Evolutionary conservation across 2,888 invertebrate genomes (phyloP), one percentile per base, ranked within the genome.

Genomic region (Sesamia inferens): DNA sequence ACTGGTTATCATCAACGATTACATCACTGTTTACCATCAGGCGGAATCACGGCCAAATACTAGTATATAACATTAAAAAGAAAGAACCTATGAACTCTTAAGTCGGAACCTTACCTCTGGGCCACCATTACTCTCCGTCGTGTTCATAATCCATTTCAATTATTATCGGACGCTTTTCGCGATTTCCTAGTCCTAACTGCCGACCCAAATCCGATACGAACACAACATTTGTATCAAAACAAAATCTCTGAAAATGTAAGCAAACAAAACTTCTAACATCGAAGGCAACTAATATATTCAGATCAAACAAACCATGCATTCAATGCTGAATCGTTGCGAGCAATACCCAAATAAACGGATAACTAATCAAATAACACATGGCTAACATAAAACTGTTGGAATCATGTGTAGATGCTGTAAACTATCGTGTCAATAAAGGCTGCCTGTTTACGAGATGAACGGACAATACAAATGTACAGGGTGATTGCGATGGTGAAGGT

Each of bases 321-420:
- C 79, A 85, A 84, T 87, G 85, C 84, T 84, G 78, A 82, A 85
- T 86, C 85, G 82, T 84, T 80, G 78, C 58, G 72, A 80, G 80
- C 84, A 76, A 86, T 81, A 79, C 67, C 81, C 85, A 92, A 90
- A 90, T 90, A 91, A 90, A 90, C 89, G 80, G 51, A 81, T 78
- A 86, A 83, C 83, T 85, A 88, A 88, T 89, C 88, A 89, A 91
- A 91, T 87, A 84, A 57, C 82, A 92, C 90, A 92, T 92, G 92
- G 91, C 92, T 48, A 67, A 74, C 88, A 91, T 92, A 89, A 92
- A 92, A 91, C 88, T 81, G 87, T 74, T 84, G 24, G 81, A 81
- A 71, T 67, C 81, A 76, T 83, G 79, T 81, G 65, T 80, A 83
- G 78, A 82, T 74, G 74, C 62, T 81, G 84, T 88, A 88, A 88